Conservation (phyloP, 2,888 invertebrate species). For the Chirona hameri region DNA sequence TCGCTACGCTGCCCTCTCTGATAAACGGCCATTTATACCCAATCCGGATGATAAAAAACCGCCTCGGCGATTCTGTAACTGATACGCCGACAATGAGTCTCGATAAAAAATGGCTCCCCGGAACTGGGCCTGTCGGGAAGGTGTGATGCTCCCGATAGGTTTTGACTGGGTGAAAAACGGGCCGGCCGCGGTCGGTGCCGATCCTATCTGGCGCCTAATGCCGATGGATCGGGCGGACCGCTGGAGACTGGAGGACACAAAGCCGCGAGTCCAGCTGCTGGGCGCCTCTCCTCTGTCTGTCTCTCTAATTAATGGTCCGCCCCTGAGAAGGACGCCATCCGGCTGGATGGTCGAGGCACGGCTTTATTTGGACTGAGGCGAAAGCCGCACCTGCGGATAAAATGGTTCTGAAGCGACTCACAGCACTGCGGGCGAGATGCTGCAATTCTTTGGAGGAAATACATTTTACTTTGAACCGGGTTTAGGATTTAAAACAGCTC, state of each 20-base stretch:
- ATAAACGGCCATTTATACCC: not conserved
- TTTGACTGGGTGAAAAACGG: not conserved
- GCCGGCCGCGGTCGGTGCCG: not conserved
- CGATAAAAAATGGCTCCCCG: conserved; percentile 10
- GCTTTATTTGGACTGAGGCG: not conserved
- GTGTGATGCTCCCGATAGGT: conserved; percentile 26
- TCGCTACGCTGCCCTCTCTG: too few species aligned
- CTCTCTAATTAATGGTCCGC: not conserved
- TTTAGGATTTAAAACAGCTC: too few species aligned
- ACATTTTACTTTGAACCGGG: too few species aligned
- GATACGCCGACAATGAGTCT: not conserved
- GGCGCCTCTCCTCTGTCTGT: not conserved
- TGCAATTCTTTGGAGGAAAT: too few species aligned
- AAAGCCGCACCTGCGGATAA: too few species aligned
- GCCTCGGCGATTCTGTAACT: not conserved
- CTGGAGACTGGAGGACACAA: not conserved
- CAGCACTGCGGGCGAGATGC: too few species aligned
- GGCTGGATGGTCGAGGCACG: too few species aligned
- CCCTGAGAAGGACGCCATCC: too few species aligned
- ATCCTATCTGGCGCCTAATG: not conserved
- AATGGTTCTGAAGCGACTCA: too few species aligned
- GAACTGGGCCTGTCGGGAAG: not conserved
- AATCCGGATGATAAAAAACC: not conserved
- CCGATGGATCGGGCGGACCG: not conserved
- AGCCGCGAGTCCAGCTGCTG: not conserved